Base-by-base conservation (phyloP, 2,797 vertebrate species). In the Fistularia tabacaria region DNA sequence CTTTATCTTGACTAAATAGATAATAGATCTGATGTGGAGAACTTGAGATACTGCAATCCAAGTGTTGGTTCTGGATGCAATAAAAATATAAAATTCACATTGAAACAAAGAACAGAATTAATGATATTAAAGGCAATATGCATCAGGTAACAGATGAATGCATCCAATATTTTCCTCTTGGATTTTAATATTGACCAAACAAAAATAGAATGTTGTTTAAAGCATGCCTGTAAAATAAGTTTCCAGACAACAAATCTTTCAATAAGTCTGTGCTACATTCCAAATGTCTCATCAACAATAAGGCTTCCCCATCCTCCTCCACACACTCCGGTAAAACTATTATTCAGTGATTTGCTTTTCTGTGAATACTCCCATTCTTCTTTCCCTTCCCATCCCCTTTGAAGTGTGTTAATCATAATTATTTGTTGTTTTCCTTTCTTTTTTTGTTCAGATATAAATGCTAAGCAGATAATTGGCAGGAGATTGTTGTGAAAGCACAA, bases 401-500 rank as follows among this genome's bases (percentile, higher is more conserved):
- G 84, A 90, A 88, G 80, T 79, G 56, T 67, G 71, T 69, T 74
- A 63, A 62, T 74, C 64, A 57, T 69, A 70, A 78, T 77, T 73
- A 69, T 73, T 69, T 65, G 76, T 87, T 84, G 81, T 84, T 88
- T 87, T 80, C 73, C 71, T 82, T 69, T 79, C 54, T 70, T 76
- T 69, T 80, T 70, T 78, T 73, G 66, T 85, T 67, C 52, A 25
- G 55, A 82, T 85, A 78, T 73, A 74, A 86, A 87, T 84, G 70
- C 54, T 74, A 69, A 82, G 69, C 59, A 77, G 77, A 83, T 88
- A 81, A 85, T 83, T 85, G 67, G 15, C 1, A 3, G 39, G 50
- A 49, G 61, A 62, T 57, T 85, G 77, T 77, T 76, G 69, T 78
- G 74, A 75, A 84, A 83, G 71, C 79, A 72, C 38, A 47, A 75